Evolutionary conservation across 2,797 vertebrate species (phyloP).

Genomic region (Chaetodon trifasciatus): DNA sequence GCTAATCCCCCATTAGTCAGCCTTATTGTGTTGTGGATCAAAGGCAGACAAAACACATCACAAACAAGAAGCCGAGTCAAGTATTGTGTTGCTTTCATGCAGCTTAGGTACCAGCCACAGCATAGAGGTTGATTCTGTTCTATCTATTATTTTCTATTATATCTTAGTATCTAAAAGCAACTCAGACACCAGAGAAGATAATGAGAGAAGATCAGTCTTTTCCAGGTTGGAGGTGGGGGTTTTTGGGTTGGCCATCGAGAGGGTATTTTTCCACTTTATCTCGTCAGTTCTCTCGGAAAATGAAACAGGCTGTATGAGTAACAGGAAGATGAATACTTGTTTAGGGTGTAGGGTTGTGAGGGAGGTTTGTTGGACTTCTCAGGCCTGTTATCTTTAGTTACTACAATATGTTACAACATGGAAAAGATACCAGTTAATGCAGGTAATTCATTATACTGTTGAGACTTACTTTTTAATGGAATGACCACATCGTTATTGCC

Average conservation of each 20-base stretch:
- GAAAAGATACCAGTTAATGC: conserved; percentile 19
- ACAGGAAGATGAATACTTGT: conserved; percentile 74
- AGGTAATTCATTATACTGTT: conserved; percentile 15
- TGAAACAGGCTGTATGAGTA: conserved; percentile 72
- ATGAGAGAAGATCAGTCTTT: conserved; percentile 63
- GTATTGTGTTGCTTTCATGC: conserved; percentile 81
- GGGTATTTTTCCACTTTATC: conserved; percentile 62
- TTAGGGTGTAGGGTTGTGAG: conserved; percentile 70
- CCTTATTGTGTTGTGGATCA: conserved; percentile 68
- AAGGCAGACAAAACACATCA: conserved; percentile 68
- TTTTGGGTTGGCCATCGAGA: conserved; percentile 23
- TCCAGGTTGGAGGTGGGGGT: conserved; percentile 39
- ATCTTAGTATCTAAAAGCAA: conserved; percentile 49
- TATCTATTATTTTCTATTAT: conserved; percentile 22
- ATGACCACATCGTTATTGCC: background rate
- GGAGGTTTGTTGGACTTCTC: conserved; percentile 59
- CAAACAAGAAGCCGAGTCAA: conserved; percentile 72
- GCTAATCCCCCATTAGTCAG: conserved; percentile 89
- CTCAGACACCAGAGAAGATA: conserved; percentile 43
- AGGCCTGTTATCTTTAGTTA: conserved; percentile 46
- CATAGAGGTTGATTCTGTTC: conserved; percentile 69
- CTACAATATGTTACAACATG: conserved; percentile 33
- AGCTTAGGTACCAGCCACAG: conserved; percentile 84
- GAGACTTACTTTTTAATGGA: background rate
- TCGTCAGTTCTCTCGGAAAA: conserved; percentile 63